Base-by-base conservation (phyloP, 2,888 invertebrate genomes). In the Habrosyne pyritoides region DNA sequence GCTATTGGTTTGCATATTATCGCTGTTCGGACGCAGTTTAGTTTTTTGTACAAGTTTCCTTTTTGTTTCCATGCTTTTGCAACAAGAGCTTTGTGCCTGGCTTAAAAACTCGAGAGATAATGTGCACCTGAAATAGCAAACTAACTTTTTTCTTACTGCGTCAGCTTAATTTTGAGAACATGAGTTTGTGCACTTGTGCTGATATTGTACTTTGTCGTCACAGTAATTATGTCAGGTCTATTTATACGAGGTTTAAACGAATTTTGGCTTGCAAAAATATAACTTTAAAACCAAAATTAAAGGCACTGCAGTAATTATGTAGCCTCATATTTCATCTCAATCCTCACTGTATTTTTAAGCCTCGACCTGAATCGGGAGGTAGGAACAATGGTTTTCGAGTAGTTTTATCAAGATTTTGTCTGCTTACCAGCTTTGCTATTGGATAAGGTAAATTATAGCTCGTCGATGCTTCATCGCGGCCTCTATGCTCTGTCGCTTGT, bases 1-100 rank as follows among this genome's bases (percentile, higher is more conserved):
- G 50, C 56, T 33, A 62, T 61, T 56, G 64, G 60, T 63, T 64
- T 61, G 64, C 69, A 74, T 69, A 75, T 71, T 69, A 66, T 67
- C 61, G 66, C 61, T 66, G 61, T 64, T 59, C 64, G 64, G 50
- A 30, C 50, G 7, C 24, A 26, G 50, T 18, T 18, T 10, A 30
- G 50, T 50, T 50, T 50, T 67, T 65, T 62, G 57, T 30, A 12
- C 8, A 22, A 12, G 22, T 33, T n/a, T n/a, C n/a, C 22, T 14
- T 21, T 21, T 36, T 53, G 55, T 52, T 53, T 18, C 48, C 5
- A 18, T 30, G 30, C 30, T 50, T 50, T 18, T 50, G 50, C 18
- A 28, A 50, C 50, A 30, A 26, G 7, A 21, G 33, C 33, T 33
- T 36, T 36, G 2, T 12, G 14, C 36, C 7, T 36, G 36, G n/a